phyloP scores from a whole-genome alignment of 2,797 vertebrate genomes.

The Ctenochaetus hawaiiensis region DNA sequence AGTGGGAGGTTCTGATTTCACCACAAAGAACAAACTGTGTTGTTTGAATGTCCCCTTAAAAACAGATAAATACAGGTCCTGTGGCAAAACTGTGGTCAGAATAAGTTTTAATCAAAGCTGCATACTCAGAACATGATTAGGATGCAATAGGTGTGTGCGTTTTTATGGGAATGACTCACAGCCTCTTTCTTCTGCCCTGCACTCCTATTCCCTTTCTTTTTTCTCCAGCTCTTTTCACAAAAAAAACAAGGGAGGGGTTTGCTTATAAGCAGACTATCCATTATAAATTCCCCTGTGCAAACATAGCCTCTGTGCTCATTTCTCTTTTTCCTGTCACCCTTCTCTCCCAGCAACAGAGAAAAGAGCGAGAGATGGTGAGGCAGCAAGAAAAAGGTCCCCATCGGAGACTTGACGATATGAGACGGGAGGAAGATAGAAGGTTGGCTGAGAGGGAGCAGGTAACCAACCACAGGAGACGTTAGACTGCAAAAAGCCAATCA shows the following conservation, averaged over 20 bases:
- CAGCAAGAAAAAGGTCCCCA: conserved; percentile 95
- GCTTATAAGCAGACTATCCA: conserved; percentile 40
- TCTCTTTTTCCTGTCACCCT: conserved; percentile 63
- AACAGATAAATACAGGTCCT: conserved; percentile 15
- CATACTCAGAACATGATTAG: conserved; percentile 28
- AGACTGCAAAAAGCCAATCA: conserved; percentile 68
- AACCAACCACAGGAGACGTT: conserved; percentile 78
- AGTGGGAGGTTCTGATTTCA: conserved; percentile 45
- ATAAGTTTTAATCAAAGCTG: conserved; percentile 39
- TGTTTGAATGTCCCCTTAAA: conserved; percentile 27
- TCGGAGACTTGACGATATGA: conserved; percentile 91
- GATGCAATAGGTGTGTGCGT: conserved; percentile 34
- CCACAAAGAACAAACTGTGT: conserved; percentile 33
- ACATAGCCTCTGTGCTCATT: conserved; percentile 67
- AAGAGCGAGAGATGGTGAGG: conserved; percentile 93
- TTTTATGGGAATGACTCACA: conserved; percentile 56
- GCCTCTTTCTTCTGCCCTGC: conserved; percentile 46
- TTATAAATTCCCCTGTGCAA: conserved; percentile 52
- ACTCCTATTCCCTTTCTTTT: conserved; percentile 25
- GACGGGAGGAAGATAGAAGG: conserved; percentile 92
- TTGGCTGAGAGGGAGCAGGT: conserved; percentile 93
- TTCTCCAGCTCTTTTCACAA: conserved; percentile 39
- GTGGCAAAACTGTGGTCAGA: conserved; percentile 31
- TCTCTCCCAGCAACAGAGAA: conserved; percentile 92
- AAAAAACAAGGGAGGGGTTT: conserved; percentile 41